Base-by-base conservation (phyloP, 2,888 invertebrate genomes). In the Tholera decimalis region DNA sequence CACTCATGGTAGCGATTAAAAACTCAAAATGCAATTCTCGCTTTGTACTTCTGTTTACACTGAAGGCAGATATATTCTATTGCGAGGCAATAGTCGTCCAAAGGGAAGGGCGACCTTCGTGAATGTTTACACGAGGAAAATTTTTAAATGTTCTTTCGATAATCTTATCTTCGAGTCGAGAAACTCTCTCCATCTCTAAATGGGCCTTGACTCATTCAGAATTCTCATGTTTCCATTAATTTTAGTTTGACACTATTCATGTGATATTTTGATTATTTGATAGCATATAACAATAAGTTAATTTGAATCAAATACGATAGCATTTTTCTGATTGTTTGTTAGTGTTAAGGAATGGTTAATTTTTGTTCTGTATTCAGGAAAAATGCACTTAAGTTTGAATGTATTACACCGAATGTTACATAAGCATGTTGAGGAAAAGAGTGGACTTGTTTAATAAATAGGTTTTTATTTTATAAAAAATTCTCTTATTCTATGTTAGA, bases 361-460 rank as follows among this genome's bases (percentile, higher is more conserved):
- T 67, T 79, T 76, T 61, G 67, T 85, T 83, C 58, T 63, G 57
- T 77, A 63, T 68, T 74, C 51, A 69, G 56, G 66, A 57, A 73
- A 65, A 65, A n/a, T n/a, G 58, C 57, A 54, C 54, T 84, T 83
- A 77, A 66, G 67, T 84, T 86, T 78, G 35, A 51, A 75, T 77
- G 66, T 73, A 47, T 80, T 79, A 75, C 77, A 72, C 79, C 66
- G 76, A 79, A 72, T 79, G 72, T 73, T 79, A 69, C 62, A 73
- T 68, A 53, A 13, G 53, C 46, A 51, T n/a, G n/a, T n/a, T n/a
- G 56, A 68, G 59, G 56, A 65, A 78, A 73, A 72, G 73, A 73
- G 69, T 68, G 75, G 73, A 81, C 77, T 77, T 79, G 83, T 85
- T 82, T 89, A 95, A 95, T 95, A 95, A 95, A 95, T 95, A 94